A percentile compares a stretch with the other conserved stretches of the same genome.
phyloP scores from a whole-genome alignment of 2,888 invertebrate species.

The Nymphalis c-album region DNA sequence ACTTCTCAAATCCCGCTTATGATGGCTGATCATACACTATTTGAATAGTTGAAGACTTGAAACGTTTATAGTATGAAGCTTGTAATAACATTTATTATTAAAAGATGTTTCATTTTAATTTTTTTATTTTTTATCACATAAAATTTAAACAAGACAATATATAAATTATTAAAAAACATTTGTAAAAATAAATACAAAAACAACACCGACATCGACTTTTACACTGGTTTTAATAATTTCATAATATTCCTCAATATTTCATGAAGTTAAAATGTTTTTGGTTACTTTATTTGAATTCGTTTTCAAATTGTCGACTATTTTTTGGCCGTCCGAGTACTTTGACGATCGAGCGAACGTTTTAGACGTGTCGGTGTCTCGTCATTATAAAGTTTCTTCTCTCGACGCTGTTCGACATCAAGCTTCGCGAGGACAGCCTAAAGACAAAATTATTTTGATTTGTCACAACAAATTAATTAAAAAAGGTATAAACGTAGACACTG shows the following conservation, averaged over 20 bases:
- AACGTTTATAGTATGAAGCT: constrained; percentile 18
- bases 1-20: constrained; percentile 57
- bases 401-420: constrained; percentile 54
- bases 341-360: constrained; percentile 57
- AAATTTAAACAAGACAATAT: constrained; percentile 42
- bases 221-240: constrained; percentile 4
- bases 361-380: constrained; percentile 69
- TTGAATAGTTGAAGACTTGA: background rate
- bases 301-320: background rate
- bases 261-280: background rate
- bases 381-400: constrained; percentile 54
- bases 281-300: background rate
- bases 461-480: too few species aligned
- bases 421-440: constrained; percentile 57
- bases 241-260: background rate
- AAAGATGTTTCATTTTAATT: background rate
- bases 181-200: constrained; percentile 48
- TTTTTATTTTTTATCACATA: constrained; percentile 18
- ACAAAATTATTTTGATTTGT: background rate
- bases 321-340: constrained; percentile 36
- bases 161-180: constrained; percentile 44
- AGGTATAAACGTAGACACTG: too few species aligned
- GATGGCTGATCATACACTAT: constrained; percentile 16
- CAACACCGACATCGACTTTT: constrained; percentile 3
- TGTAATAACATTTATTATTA: constrained; percentile 23